These are phyloP conservation scores for Callimorpha dominula DNA, from an alignment of 2,888 invertebrate genomes.

Conservation along the genomic window DNA sequence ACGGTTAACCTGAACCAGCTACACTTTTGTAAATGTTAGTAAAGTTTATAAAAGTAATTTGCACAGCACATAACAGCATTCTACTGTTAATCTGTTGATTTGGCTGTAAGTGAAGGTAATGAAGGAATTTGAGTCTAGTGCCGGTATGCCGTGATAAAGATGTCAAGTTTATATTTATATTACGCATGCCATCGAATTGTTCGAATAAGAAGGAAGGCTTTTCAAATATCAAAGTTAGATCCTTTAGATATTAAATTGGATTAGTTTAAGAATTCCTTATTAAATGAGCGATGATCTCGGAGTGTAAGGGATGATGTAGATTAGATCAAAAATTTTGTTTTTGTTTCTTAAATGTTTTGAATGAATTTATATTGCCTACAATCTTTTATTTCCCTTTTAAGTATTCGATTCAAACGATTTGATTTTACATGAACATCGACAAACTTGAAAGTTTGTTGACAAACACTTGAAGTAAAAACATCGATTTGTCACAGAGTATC, in stretches of 20 bases:
- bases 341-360: not conserved
- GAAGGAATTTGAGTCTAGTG: no score
- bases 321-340: no score
- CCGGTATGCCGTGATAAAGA: no score
- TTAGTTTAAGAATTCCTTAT: not conserved
- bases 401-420: constrained; percentile 14
- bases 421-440: constrained; percentile 45
- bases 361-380: constrained; percentile 23
- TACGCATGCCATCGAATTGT: not conserved
- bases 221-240: not conserved
- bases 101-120: no score
- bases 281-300: not conserved
- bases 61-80: no score
- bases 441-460: constrained; percentile 42
- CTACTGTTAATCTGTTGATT: no score
- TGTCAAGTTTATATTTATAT: not conserved
- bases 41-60: no score
- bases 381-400: constrained; percentile 27
- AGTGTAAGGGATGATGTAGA: no score
- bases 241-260: not conserved
- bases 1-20: no score
- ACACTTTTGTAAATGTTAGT: no score
- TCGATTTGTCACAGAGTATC: constrained; percentile 55
- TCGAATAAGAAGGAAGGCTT: not conserved
- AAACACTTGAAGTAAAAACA: constrained; percentile 45